Percentiles rank a stretch among this genome's conserved stretches.
Evolutionary conservation across 1,140 invertebrate species (phyloP).

Genomic region (Steinernema khuongi): DNA sequence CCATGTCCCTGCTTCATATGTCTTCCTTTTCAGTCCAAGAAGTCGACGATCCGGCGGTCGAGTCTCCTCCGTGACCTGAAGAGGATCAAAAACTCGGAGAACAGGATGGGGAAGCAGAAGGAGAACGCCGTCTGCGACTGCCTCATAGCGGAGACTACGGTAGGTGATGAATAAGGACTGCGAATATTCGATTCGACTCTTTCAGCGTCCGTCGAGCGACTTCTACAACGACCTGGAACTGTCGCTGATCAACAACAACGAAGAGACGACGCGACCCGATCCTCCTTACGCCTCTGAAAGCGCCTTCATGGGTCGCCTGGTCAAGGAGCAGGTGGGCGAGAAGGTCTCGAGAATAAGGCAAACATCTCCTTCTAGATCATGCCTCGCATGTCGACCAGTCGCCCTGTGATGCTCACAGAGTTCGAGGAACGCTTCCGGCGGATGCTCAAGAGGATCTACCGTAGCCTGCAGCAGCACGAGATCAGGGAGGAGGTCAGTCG

Average conservation of each 20-base stretch:
- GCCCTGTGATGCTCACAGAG: conserved; percentile 43
- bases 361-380: conserved; percentile 35
- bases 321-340: conserved; percentile 45
- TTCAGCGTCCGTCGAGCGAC: neutral
- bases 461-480: conserved; percentile 63
- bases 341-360: conserved; percentile 15
- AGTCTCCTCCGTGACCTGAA: conserved; percentile 54
- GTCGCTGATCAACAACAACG: neutral
- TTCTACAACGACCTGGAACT: conserved; percentile 22
- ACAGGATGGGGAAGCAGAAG: conserved; percentile 29
- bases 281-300: conserved; percentile 32
- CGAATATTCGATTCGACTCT: conserved; percentile 13
- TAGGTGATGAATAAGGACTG: neutral
- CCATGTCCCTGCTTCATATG: neutral
- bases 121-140: conserved; percentile 45
- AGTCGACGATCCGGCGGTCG: conserved; percentile 49
- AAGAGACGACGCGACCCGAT: neutral
- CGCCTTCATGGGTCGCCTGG: conserved; percentile 40
- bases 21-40: conserved; percentile 39
- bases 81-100: conserved; percentile 51
- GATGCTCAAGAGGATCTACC: conserved; percentile 54
- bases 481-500: conserved; percentile 60
- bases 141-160: conserved; percentile 27
- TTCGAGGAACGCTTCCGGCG: conserved; percentile 51
- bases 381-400: conserved; percentile 43